Percentiles rank a stretch among this genome's conserved stretches.
Conservation (phyloP, 2,888 invertebrate genomes). For the Idaea straminata region DNA sequence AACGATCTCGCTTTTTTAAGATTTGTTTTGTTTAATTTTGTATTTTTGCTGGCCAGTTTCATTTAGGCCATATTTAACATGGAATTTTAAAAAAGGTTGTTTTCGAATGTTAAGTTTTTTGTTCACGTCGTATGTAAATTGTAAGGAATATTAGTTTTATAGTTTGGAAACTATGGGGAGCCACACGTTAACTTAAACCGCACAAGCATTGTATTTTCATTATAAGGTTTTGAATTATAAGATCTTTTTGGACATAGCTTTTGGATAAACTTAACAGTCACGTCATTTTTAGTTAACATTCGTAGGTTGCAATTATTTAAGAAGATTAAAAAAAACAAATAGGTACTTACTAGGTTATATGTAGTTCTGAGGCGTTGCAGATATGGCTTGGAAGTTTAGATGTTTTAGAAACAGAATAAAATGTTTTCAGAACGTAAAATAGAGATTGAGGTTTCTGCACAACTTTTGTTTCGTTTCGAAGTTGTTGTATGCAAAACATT, state of each 20-base stretch:
- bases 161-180: too few species aligned
- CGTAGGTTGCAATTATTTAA: too few species aligned
- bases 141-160: too few species aligned
- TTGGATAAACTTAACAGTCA: too few species aligned
- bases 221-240: too few species aligned
- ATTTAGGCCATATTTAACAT: background rate
- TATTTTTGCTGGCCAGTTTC: constrained; percentile 2
- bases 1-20: constrained; percentile 31
- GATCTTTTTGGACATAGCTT: too few species aligned
- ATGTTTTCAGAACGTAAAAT: background rate
- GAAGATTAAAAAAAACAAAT: too few species aligned
- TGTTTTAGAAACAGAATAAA: constrained; percentile 9
- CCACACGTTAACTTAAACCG: too few species aligned
- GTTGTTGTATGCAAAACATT: constrained; percentile 24
- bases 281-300: too few species aligned
- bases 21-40: constrained; percentile 3
- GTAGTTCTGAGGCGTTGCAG: background rate
- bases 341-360: background rate
- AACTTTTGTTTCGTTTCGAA: background rate
- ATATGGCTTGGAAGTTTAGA: background rate
- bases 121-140: too few species aligned
- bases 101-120: background rate
- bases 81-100: background rate
- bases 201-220: too few species aligned
- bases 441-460: background rate